phyloP scores from a whole-genome alignment of 2,888 invertebrate genomes.

The Hydriomena furcata region DNA sequence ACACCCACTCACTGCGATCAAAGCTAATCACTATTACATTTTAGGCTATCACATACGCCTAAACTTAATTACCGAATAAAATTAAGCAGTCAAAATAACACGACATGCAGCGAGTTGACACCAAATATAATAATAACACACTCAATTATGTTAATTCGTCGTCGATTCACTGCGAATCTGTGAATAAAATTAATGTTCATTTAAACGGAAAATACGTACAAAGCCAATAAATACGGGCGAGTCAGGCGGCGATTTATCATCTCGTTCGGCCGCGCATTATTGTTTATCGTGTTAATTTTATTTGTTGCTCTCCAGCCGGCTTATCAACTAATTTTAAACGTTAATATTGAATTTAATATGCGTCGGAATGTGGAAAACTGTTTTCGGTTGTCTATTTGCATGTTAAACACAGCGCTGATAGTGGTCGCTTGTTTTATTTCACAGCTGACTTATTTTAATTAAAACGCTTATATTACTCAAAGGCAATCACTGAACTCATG shows the following conservation, averaged over 20 bases:
- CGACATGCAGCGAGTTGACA: slow-evolving; percentile 49
- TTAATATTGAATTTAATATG: slow-evolving; percentile 68
- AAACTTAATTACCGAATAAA: slow-evolving; percentile 38
- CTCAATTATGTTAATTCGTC: slow-evolving; percentile 78
- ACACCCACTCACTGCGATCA: slow-evolving; percentile 25
- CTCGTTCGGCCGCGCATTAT: slow-evolving; percentile 67
- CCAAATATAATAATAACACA: slow-evolving; percentile 67
- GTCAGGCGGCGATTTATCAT: slow-evolving; percentile 72
- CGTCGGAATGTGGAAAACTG: slow-evolving; percentile 67
- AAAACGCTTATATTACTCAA: slow-evolving; percentile 64
- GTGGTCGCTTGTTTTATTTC: slow-evolving; percentile 55
- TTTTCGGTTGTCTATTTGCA: slow-evolving; percentile 62
- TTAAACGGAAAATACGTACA: slow-evolving; percentile 73
- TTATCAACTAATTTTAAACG: slow-evolving; percentile 73
- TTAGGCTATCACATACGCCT: slow-evolving; percentile 24
- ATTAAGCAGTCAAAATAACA: slow-evolving; percentile 44
- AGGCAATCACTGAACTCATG: slow-evolving; percentile 50
- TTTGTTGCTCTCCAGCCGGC: slow-evolving; percentile 67
- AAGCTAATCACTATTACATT: slow-evolving; percentile 26
- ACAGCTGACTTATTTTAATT: slow-evolving; percentile 59
- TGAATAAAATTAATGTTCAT: slow-evolving; percentile 78
- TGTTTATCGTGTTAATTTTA: slow-evolving; percentile 80
- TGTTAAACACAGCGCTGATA: slow-evolving; percentile 51
- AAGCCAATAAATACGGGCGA: slow-evolving; percentile 70
- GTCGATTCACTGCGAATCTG: slow-evolving; percentile 75